Percentiles rank a stretch among this genome's conserved stretches.
These are phyloP conservation scores for Metopia argyrocephala DNA, from an alignment of 2,888 invertebrate species.

Conservation along the genomic window DNA sequence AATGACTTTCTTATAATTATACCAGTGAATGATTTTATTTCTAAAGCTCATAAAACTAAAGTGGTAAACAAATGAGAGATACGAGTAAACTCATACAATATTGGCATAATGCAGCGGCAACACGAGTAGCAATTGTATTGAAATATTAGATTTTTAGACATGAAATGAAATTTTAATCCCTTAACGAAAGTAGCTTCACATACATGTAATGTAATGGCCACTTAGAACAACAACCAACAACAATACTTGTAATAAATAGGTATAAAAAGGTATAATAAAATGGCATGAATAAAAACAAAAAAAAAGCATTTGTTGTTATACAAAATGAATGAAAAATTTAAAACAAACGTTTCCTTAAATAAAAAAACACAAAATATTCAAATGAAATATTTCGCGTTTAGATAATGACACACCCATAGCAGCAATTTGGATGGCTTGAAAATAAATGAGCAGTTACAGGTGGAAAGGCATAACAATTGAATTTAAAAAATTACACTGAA, in stretches of 20 bases:
- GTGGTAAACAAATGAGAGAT: constrained; percentile 46
- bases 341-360: not conserved
- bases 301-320: not conserved
- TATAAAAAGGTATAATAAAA: no score
- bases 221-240: not conserved
- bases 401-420: constrained; percentile 35
- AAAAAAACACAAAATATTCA: not conserved
- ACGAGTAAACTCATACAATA: not conserved
- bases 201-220: constrained; percentile 27
- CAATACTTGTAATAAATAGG: not conserved
- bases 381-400: constrained; percentile 31
- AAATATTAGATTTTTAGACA: constrained; percentile 47
- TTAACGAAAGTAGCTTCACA: constrained; percentile 6
- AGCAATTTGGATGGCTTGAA: constrained; percentile 34
- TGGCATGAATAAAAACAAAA: no score
- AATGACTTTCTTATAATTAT: constrained; percentile 42
- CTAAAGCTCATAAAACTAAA: not conserved
- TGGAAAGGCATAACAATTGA: no score
- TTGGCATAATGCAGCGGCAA: not conserved
- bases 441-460: constrained; percentile 26
- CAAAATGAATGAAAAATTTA: constrained; percentile 18
- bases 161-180: constrained; percentile 40
- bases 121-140: constrained; percentile 31
- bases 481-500: no score
- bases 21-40: not conserved